Base-by-base conservation (phyloP, 2,797 vertebrate species). In the Mus caroli region DNA sequence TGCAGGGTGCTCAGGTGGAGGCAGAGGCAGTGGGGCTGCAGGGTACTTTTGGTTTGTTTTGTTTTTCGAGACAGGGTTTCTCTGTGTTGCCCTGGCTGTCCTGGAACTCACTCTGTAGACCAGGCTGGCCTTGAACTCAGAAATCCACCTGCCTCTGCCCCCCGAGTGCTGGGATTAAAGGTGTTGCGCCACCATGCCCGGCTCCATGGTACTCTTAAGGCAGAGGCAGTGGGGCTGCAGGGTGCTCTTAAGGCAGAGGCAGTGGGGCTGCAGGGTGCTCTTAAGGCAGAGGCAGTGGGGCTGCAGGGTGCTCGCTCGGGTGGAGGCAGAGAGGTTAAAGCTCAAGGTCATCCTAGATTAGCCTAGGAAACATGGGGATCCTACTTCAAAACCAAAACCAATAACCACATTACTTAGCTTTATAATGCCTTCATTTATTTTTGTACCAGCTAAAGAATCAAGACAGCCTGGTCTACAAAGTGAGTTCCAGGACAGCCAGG, bases 321-420 rank as follows among this genome's bases (percentile, higher is more conserved):
- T 73, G 5, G 50, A 87, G 50, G 14, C 50, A 56, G 67, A 56
- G 56, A 69, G 34, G 31, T 50, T 34, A 71, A 71, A 56, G 24
- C 37, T 87, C 50, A 56, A 56, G 24, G 50, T 73, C 67, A 87
- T 87, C 50, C 50, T 56, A 87, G 34, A 69, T 69, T 86, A 69
- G 20, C 46, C 4, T 71, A 86, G 46, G 46, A 69, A 37, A 56
- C 13, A 37, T 69, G 84, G 12, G 50, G 12, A 52, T 22, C 40
- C 43, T 56, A 71, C 28, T 71, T 87, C 50, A 71, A 52, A 71
- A 73, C 37, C 24, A 73, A 87, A 87, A 71, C 50, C 64, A 54
- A 28, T 40, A 78, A 60, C 88, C 80, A 94, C 77, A 77, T 94
- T 71, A 91, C 60, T 83, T 96, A 60, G 52, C 52, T 92, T 93